phyloP scores from a whole-genome alignment of 1,140 invertebrate species.

The Chrysopa pallens region DNA sequence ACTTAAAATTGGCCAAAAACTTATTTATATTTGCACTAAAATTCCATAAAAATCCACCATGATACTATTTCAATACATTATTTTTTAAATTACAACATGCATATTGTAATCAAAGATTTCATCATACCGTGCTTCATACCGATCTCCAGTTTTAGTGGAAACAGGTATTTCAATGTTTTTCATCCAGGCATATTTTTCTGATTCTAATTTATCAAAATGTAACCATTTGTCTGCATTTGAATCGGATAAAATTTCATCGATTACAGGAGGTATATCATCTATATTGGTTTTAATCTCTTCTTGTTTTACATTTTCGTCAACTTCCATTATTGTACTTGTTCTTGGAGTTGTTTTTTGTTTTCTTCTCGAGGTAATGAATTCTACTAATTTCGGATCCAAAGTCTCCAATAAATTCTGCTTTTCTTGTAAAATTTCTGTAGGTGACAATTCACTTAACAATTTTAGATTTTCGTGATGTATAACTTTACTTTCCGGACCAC shows the following conservation, averaged over 20 bases:
- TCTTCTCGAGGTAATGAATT: conserved; percentile 39
- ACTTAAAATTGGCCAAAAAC: neutral
- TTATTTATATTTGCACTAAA: neutral
- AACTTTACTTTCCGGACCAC: conserved; percentile 29
- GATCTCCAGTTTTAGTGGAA: conserved; percentile 25
- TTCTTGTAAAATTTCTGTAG: conserved; percentile 58
- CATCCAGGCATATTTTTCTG: conserved; percentile 75
- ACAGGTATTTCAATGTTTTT: conserved; percentile 36
- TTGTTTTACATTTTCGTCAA: conserved; percentile 10
- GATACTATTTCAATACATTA: too few relatives aligned
- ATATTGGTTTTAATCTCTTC: conserved; percentile 13
- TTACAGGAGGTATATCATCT: conserved; percentile 17
- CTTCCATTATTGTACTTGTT: conserved; percentile 16
- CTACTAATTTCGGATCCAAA: conserved; percentile 44
- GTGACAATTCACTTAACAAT: conserved; percentile 44
- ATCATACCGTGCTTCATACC: conserved; percentile 42
- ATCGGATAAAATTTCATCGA: conserved; percentile 37
- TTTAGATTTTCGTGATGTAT: conserved; percentile 61
- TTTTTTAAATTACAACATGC: too few relatives aligned
- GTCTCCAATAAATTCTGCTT: conserved; percentile 41
- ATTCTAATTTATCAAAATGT: conserved; percentile 64
- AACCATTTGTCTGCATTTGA: conserved; percentile 51
- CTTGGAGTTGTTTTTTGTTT: conserved; percentile 7
- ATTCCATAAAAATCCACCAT: too few relatives aligned
- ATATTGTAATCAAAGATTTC: conserved; percentile 1